Evolutionary conservation across 2,888 invertebrate species (phyloP).

Genomic region (Pterostichus niger): DNA sequence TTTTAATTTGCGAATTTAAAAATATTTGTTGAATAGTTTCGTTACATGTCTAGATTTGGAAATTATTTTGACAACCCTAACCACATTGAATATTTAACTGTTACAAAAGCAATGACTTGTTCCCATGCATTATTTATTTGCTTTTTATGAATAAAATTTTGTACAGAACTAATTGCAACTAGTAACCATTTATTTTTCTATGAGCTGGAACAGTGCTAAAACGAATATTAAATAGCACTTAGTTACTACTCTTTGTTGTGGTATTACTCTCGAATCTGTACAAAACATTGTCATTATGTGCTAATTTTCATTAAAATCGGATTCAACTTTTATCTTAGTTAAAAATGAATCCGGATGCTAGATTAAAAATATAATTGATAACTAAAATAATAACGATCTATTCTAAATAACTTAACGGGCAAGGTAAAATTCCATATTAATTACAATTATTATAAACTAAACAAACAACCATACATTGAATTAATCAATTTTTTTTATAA

Average conservation of each 20-base stretch:
- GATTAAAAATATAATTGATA: slow-evolving; percentile 42
- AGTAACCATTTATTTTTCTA: slow-evolving; percentile 33
- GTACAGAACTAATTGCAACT: slow-evolving; percentile 55
- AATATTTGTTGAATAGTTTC: slow-evolving; percentile 7
- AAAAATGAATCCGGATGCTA: slow-evolving; percentile 43
- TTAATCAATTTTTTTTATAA: slow-evolving; percentile 45
- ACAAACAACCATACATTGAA: slow-evolving; percentile 61
- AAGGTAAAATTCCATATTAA: slow-evolving; percentile 61
- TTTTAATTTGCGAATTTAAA: slow-evolving; percentile 17
- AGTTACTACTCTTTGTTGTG: slow-evolving; percentile 56
- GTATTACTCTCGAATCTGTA: slow-evolving; percentile 44
- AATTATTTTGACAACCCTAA: slow-evolving; percentile 62
- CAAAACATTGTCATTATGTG: slow-evolving; percentile 50
- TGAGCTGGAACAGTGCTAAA: slow-evolving; percentile 8
- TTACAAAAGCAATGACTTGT: slow-evolving; percentile 61
- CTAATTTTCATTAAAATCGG: slow-evolving; percentile 40
- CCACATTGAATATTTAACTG: slow-evolving; percentile 51
- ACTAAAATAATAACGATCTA: slow-evolving; percentile 54
- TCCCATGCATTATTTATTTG: slow-evolving; percentile 60
- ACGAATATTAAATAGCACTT: slow-evolving; percentile 28
- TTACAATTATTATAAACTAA: slow-evolving; percentile 43
- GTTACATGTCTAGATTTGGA: slow-evolving; percentile 57
- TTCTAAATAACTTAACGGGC: slow-evolving; percentile 65
- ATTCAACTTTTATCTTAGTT: slow-evolving; percentile 25
- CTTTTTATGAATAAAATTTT: slow-evolving; percentile 36